Conservation (phyloP, 2,888 invertebrate genomes). For the Euproctis similis region DNA sequence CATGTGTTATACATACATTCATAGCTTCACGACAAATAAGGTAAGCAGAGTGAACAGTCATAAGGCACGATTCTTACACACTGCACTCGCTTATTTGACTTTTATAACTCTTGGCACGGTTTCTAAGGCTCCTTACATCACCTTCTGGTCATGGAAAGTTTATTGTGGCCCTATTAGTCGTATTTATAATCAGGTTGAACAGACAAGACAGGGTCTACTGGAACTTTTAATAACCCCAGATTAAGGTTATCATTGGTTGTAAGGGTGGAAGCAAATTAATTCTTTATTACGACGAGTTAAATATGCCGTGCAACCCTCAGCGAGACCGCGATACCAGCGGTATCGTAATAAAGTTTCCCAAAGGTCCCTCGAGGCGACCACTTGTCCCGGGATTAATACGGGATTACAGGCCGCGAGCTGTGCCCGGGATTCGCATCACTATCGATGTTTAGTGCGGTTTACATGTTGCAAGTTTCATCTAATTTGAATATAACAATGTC, state of each 20-base stretch:
- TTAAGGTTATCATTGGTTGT: conserved; percentile 31
- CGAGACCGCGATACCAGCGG: conserved; percentile 31
- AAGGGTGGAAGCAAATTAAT: conserved; percentile 53
- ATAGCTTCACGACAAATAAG: no score
- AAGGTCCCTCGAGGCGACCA: conserved; percentile 55
- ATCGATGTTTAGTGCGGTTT: conserved; percentile 19
- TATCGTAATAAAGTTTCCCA: conserved; percentile 59
- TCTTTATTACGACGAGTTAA: conserved; percentile 48
- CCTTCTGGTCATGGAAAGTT: no score
- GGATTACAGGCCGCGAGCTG: conserved; percentile 35
- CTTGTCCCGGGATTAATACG: conserved; percentile 59
- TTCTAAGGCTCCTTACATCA: no score
- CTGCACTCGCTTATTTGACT: no score
- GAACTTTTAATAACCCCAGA: conserved; percentile 42
- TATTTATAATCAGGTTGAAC: conserved; percentile 6
- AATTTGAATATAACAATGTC: no score
- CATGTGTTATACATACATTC: no score
- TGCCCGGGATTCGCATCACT: conserved; percentile 23
- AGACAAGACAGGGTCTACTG: conserved; percentile 17
- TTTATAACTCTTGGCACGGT: no score
- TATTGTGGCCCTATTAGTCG: no score
- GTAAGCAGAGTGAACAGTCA: no score
- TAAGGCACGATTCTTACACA: no score
- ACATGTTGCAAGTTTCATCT: conserved; percentile 24
- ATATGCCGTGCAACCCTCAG: conserved; percentile 30